Percentiles rank a stretch among this genome's conserved stretches.
phyloP scores from a whole-genome alignment of 2,888 invertebrate genomes.

The Xylota sylvarum region DNA sequence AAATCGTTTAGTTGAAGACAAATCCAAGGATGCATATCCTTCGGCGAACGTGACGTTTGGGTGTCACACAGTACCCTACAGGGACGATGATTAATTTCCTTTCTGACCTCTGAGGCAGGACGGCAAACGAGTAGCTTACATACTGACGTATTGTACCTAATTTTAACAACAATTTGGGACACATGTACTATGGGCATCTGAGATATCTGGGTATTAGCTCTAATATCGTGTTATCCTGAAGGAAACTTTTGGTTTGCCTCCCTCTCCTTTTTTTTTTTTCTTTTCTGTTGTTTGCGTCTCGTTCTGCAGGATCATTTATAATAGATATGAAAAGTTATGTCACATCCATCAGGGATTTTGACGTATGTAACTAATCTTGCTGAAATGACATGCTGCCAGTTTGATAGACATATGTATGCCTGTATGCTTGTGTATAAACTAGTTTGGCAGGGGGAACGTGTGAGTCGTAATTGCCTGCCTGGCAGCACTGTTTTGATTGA shows the following conservation, averaged over 20 bases:
- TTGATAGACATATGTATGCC: slow-evolving; percentile 29
- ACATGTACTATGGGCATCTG: slow-evolving; percentile 38
- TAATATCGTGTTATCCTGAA: slow-evolving; percentile 48
- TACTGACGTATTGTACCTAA: slow-evolving; percentile 51
- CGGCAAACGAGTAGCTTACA: slow-evolving; percentile 40
- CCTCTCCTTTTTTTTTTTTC: background rate
- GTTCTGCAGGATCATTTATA: slow-evolving; percentile 61
- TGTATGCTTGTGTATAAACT: slow-evolving; percentile 6
- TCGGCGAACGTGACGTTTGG: slow-evolving; percentile 40
- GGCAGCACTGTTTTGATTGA: slow-evolving; percentile 54
- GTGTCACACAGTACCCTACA: slow-evolving; percentile 52
- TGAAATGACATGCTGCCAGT: slow-evolving; percentile 62
- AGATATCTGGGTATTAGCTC: slow-evolving; percentile 28
- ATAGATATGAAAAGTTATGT: slow-evolving; percentile 74
- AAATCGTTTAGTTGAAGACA: slow-evolving; percentile 33
- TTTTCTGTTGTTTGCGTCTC: background rate
- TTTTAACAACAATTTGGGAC: slow-evolving; percentile 56
- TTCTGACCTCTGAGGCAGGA: slow-evolving; percentile 36
- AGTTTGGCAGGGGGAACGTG: background rate
- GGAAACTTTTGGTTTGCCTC: slow-evolving; percentile 25
- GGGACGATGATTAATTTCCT: slow-evolving; percentile 67
- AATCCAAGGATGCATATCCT: slow-evolving; percentile 24
- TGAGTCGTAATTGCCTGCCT: slow-evolving; percentile 43
- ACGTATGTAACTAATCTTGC: slow-evolving; percentile 67
- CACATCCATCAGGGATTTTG: slow-evolving; percentile 71